Base-by-base conservation (phyloP, 2,888 invertebrate species). In the Drosophila borborema region DNA sequence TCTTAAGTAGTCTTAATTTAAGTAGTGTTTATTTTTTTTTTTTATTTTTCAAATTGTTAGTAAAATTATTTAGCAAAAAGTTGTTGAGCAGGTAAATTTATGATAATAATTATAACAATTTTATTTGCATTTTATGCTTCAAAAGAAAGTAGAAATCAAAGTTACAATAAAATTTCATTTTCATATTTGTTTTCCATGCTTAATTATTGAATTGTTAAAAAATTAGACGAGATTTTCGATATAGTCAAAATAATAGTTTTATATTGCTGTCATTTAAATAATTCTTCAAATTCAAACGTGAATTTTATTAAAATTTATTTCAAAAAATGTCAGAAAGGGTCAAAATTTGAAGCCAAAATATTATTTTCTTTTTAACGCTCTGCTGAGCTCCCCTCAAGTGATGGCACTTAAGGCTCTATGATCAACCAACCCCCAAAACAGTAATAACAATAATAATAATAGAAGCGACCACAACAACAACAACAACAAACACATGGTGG, bases 261-360 rank as follows among this genome's bases (percentile, higher is more conserved):
- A 40, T 16, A 40, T 16, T 16, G 2, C 18, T 18, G 10, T 31
- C n/a, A 12, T 18, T 34, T 6, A 31, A 31, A 31, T 10, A 12
- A 18, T 49, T 49, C 12, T 31, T 31, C 6, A 3, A 18, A 28
- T 48, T 45, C 2, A 12, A 6, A 28, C 3, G 9, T n/a, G 49
- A 49, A 10, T 54, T 55, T 63, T 28, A 81, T 82, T 79, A 23
- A 20, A 80, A 81, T 70, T 81, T 77, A 72, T 81, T 61, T 58
- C 55, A 16, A 36, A 28, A 28, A 61, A 59, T 77, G 72, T 75
- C 81, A 73, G 74, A 73, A 40, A 20, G 51, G 74, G 79, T 74
- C 74, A 79, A 74, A 56, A 56, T 64, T 23, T 6, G 31, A 23
- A 40, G 8, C 38, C 20, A 20, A 36, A 20, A 54, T 31, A 49